Base-by-base conservation (phyloP, 2,797 vertebrate species). In the Fringilla coelebs region DNA sequence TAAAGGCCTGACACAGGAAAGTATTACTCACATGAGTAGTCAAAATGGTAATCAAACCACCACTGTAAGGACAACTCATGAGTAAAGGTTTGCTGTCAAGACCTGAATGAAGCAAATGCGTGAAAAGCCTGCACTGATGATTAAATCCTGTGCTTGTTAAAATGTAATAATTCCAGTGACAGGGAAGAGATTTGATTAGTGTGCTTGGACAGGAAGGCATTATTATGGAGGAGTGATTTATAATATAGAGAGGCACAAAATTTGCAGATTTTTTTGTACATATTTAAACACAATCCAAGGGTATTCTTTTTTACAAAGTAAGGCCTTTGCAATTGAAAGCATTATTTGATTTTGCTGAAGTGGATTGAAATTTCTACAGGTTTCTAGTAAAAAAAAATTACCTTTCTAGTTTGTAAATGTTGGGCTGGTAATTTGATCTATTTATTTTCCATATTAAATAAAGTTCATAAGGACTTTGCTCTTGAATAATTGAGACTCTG, bases 161-260 rank as follows among this genome's bases (percentile, higher is more conserved):
- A 96, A 95, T 95, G 88, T 95, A 96, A 94, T 97, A 96, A 96
- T 94, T 97, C 38, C 76, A 90, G 38, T 96, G 95, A 95, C 92
- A 95, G 55, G 85, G 76, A 84, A 86, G 94, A 95, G 82, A 88
- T 93, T 94, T 96, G 94, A 96, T 96, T 95, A 96, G 95, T 96
- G 85, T 92, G 79, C 89, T 95, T 94, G 74, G 63, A 82, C 92
- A 97, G 92, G 73, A 96, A 93, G 73, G 31, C 52, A 90, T 95
- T 93, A 90, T 71, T 60, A 90, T 91, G 85, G 73, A 86, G 82
- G 48, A 95, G 25, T 96, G 92, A 96, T 96, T 96, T 96, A 94
- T 96, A 62, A 32, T 31, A 38, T 4, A 52, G 22, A 79, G 66
- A 20, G 7, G 55, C 28, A 84, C 63, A 92, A 86, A 88, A 84